Evolutionary conservation across 2,797 vertebrate genomes (phyloP).

Genomic region (Pterois miles): DNA sequence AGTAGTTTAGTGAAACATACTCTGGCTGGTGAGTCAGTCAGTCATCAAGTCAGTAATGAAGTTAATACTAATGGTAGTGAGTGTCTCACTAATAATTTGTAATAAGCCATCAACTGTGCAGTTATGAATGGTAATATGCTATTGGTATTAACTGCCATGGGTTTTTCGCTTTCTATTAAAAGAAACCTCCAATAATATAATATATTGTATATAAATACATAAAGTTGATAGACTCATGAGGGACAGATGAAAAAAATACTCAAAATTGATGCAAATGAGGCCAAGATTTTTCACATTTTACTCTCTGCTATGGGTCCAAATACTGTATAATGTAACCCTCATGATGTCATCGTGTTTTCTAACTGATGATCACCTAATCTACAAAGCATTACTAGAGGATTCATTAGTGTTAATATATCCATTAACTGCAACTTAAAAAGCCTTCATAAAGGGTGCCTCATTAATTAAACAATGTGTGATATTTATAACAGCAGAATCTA

Average conservation of each 20-base stretch:
- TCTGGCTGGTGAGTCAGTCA: background rate
- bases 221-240: background rate
- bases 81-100: background rate
- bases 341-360: too few relatives aligned
- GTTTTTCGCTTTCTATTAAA: background rate
- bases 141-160: background rate
- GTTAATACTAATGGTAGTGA: background rate
- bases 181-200: background rate
- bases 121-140: background rate
- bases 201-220: background rate
- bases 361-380: too few relatives aligned
- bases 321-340: too few relatives aligned
- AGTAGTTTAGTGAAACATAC: background rate
- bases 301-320: background rate
- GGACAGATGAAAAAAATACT: background rate
- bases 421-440: background rate
- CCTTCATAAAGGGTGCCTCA: background rate
- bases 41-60: too few relatives aligned
- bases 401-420: too few relatives aligned
- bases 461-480: background rate
- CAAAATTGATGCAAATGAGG: background rate
- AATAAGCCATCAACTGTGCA: background rate
- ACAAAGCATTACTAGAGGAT: background rate
- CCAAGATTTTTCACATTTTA: too few relatives aligned
- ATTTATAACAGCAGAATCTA: background rate